Evolutionary conservation across 2,797 vertebrate species (phyloP), one percentile per base, ranked within the genome.

Genomic region (Leuciscus waleckii): DNA sequence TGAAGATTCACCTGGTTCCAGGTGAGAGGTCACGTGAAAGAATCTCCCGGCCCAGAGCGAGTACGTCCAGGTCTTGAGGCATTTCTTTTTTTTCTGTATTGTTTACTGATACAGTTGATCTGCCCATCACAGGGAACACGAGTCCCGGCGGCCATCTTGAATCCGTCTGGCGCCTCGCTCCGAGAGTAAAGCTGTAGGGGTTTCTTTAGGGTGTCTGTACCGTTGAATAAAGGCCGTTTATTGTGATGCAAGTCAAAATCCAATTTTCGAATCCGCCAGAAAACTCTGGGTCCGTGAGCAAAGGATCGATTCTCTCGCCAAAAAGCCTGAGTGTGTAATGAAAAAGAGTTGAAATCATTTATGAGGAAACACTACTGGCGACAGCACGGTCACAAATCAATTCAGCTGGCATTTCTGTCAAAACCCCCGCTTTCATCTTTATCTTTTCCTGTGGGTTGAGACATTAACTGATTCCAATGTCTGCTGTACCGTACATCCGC

Each of bases 291-390:
- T 56, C 19, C 5, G 35, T 82, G 68, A 77, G 81, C 63, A 69
- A 69, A 79, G 35, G 39, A 41, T 77, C 32, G 19, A 35, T 56
- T 43, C 76, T 51, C 17, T 46, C 54, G 21, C 67, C 51, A 37
- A 85, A 79, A 79, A n/a, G 51, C 67, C 67, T 26, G 83, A 83
- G 41, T 49, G 71, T 83, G 81, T 67, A 83, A 83, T 83, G 54
- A 70, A 61, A 85, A 63, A 70, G 51, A 79, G 39, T 95, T 95
- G 93, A 92, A 95, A 95, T 95, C 94, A 94, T 95, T 94, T 95
- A 94, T 96, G 93, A 92, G 92, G 94, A 92, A 79, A 79, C 67
- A 23, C 51, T 35, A 58, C 49, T 71, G 83, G 83, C 75, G 83
- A 49, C 51, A 41, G 26, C 13, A 9, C 14, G 8, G 19, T 49